Base-by-base conservation (phyloP, 2,797 vertebrate genomes). In the Intellagama lesueurii region DNA sequence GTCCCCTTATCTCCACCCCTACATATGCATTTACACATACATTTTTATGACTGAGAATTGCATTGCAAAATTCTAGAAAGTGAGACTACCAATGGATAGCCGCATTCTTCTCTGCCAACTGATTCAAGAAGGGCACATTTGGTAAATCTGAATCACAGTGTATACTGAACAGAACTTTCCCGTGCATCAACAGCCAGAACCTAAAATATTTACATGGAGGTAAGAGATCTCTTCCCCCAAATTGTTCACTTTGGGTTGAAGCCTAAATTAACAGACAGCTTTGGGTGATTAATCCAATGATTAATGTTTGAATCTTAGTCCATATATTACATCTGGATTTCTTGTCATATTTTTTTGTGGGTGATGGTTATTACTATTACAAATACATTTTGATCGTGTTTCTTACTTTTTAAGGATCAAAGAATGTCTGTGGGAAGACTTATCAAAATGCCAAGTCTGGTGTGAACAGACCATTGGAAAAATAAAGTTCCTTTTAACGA, bases 401-500 rank as follows among this genome's bases (percentile, higher is more conserved):
- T 68, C 19, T 68, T n/a, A 66, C 24, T 24, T 76, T 68, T 40
- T 8, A 8, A 77, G 93, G n/a, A 22, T 76, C 69, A 56, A 44
- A 81, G 60, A 52, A 76, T 76, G 82, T 49, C 16, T 77, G 60
- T 78, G 11, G 72, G 79, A 86, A 82, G 90, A 95, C 90, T 89
- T 90, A 96, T 88, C 95, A 94, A 95, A 56, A 95, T 85, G 96
- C 94, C 91, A 94, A 95, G 91, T 95, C 95, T 94, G 94, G 90
- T 89, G 93, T 92, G 95, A 96, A 95, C 5, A 89, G 90, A 94
- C 92, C 90, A 87, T 40, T 95, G 89, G 94, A 95, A 92, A 86
- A 90, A 90, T 3, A 22, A 95, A 96, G 96, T 86, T 90, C 91
- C 66, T 88, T 96, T 97, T 96, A 97, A 96, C 94, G 96, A 97